phyloP scores from a whole-genome alignment of 64 coral and sea anemone genomes.

The Catalaphyllia jardinei region DNA sequence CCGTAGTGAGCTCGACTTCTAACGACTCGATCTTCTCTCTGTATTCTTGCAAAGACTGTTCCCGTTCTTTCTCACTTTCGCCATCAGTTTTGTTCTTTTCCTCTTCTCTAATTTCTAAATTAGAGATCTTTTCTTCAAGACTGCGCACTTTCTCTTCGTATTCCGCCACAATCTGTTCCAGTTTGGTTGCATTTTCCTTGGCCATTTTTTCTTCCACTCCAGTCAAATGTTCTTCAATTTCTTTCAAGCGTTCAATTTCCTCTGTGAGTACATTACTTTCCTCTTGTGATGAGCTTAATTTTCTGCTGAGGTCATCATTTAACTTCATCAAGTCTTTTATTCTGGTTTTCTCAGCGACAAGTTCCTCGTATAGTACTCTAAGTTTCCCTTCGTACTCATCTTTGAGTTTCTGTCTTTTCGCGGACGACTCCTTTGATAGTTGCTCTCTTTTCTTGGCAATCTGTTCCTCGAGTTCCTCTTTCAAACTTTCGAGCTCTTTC shows the following conservation, averaged over 20 bases:
- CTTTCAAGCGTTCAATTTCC: conserved; percentile 57
- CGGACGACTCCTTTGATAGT: conserved; percentile 77
- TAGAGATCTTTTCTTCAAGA: conserved; percentile 33
- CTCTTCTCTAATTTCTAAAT: neutral
- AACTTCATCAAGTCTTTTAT: conserved; percentile 67
- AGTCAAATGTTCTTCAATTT: conserved; percentile 56
- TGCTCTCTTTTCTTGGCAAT: conserved; percentile 91
- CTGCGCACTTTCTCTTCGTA: conserved; percentile 53
- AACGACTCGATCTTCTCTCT: conserved; percentile 39
- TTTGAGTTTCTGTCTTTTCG: conserved; percentile 82
- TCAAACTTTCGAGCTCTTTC: conserved; percentile 83
- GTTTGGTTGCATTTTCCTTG: conserved; percentile 25
- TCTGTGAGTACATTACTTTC: conserved; percentile 46
- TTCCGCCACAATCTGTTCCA: conserved; percentile 37
- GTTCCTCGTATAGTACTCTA: conserved; percentile 86
- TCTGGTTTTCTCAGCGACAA: conserved; percentile 76
- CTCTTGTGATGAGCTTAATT: conserved; percentile 64
- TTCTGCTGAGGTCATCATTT: conserved; percentile 69
- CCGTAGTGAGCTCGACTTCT: conserved; percentile 33
- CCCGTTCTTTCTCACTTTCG: conserved; percentile 29
- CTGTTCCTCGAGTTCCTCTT: conserved; percentile 92
- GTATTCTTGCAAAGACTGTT: neutral
- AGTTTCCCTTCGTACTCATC: conserved; percentile 92
- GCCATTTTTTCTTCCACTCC: conserved; percentile 16
- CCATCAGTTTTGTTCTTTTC: neutral